phyloP scores from a whole-genome alignment of 2,888 invertebrate species.

The Troilus luridus region DNA sequence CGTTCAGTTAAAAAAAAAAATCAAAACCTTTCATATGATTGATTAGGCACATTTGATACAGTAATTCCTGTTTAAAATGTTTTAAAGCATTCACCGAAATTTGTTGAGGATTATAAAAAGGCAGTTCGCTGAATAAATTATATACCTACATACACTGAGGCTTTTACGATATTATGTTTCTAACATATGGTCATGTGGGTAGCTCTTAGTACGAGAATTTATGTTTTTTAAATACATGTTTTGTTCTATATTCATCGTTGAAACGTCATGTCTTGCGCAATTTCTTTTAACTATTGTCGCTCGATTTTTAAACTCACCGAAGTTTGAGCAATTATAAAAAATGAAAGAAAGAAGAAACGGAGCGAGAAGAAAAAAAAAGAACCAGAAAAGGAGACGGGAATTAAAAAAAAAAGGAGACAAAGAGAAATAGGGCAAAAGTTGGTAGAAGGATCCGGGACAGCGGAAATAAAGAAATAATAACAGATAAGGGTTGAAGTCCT shows the following conservation, averaged over 20 bases:
- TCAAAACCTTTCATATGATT: no score
- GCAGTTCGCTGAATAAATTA: no score
- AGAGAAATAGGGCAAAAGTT: conserved; percentile 10
- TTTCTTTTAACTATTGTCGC: neutral
- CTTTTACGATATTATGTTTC: no score
- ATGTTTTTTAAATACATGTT: neutral
- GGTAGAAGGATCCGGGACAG: neutral
- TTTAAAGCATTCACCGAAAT: no score
- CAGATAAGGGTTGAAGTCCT: conserved; percentile 18
- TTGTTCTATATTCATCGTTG: neutral
- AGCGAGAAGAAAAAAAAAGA: neutral
- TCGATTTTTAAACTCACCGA: neutral
- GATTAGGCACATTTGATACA: no score
- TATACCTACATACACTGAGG: no score
- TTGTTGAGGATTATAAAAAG: no score
- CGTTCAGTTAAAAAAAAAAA: no score
- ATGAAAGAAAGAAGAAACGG: neutral
- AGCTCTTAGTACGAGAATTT: no score
- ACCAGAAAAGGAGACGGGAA: neutral
- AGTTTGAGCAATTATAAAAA: neutral
- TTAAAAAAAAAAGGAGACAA: neutral
- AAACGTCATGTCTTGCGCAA: neutral
- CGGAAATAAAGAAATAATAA: conserved; percentile 48
- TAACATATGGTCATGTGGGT: no score
- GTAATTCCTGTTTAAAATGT: no score